Evolutionary conservation across 2,797 vertebrate genomes (phyloP).

Genomic region (Vireo griseus): DNA sequence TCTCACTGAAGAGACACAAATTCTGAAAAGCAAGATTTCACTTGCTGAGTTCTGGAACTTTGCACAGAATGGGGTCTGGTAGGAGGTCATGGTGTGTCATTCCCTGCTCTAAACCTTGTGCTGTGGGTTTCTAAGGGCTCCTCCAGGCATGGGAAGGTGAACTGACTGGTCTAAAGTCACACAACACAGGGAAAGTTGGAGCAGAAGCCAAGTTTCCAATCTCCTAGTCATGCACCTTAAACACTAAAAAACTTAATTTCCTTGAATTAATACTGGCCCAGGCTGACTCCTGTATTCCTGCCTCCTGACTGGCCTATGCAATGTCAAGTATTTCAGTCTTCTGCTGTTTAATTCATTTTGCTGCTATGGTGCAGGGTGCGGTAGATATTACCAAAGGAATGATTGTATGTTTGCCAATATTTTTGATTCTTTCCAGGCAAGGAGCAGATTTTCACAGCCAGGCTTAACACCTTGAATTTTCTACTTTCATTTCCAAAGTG

Average conservation of each 20-base stretch:
- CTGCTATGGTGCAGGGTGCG: neutral
- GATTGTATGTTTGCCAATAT: constrained; percentile 19
- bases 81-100: neutral
- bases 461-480: constrained; percentile 33
- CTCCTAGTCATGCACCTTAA: neutral
- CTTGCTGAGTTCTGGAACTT: neutral
- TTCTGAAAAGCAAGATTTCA: neutral
- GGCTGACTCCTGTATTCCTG: neutral
- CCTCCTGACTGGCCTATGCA: neutral
- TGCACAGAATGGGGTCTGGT: neutral
- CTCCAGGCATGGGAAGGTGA: neutral
- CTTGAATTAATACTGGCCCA: neutral
- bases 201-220: constrained; percentile 30
- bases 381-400: constrained; percentile 34
- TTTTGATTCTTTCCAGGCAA: constrained; percentile 55
- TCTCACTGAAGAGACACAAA: neutral
- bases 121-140: neutral
- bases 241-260: constrained; percentile 31
- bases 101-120: neutral
- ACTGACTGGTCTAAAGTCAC: neutral
- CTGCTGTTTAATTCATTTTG: constrained; percentile 44
- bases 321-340: constrained; percentile 26
- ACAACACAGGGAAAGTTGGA: neutral
- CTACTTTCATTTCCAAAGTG: constrained; percentile 14
- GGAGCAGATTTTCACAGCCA: constrained; percentile 44